Conservation (phyloP, 2,888 invertebrate genomes). For the Vandiemenella viatica region DNA sequence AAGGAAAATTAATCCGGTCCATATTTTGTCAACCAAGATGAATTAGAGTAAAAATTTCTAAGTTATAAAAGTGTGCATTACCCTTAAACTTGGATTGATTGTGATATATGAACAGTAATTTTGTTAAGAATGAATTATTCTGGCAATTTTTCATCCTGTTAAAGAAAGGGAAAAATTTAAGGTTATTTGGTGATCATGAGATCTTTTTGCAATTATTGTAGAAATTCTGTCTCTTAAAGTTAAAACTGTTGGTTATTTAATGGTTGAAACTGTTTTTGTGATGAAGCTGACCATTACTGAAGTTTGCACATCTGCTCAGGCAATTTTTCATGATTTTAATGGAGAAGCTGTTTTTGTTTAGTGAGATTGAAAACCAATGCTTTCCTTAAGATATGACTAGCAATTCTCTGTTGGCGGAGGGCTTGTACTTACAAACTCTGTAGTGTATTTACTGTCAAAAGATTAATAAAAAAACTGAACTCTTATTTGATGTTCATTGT, state of each 20-base stretch:
- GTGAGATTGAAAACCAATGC: too few species aligned
- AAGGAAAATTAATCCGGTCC: constrained; percentile 15
- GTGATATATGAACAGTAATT: background rate
- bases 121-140: background rate
- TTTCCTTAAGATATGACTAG: too few species aligned
- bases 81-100: background rate
- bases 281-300: too few species aligned
- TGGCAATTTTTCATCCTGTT: background rate
- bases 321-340: background rate
- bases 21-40: constrained; percentile 12
- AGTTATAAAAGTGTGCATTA: background rate
- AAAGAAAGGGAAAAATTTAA: background rate
- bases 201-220: background rate
- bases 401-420: background rate
- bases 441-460: background rate
- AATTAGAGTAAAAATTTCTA: background rate
- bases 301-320: too few species aligned
- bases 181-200: background rate
- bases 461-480: background rate
- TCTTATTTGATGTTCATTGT: too few species aligned
- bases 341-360: too few species aligned
- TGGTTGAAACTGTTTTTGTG: too few species aligned
- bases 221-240: too few species aligned
- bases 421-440: background rate
- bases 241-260: too few species aligned